These are phyloP conservation scores for Gopherus flavomarginatus DNA, from an alignment of 2,113 vertebrate species.

Conservation along the genomic window DNA sequence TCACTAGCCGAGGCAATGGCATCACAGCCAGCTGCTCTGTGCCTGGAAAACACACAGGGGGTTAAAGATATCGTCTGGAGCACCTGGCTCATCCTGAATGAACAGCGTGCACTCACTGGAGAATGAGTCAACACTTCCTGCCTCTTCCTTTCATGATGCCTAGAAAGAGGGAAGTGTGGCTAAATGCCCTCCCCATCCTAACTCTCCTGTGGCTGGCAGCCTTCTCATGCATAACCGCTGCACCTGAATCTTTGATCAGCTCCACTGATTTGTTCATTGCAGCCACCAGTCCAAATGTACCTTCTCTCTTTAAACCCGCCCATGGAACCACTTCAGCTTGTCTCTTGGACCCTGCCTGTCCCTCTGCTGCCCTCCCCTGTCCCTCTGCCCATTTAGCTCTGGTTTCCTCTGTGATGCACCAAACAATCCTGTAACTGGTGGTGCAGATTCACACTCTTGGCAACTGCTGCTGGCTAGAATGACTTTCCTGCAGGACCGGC, in stretches of 20 bases:
- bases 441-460: background rate
- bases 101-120: background rate
- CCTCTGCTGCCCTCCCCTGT: background rate
- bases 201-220: background rate
- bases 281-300: background rate
- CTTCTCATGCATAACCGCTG: background rate
- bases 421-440: background rate
- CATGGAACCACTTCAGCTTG: background rate
- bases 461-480: background rate
- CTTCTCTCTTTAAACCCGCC: background rate
- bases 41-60: conserved; percentile 29
- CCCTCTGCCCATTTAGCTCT: background rate
- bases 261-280: background rate
- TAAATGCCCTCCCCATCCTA: fast-evolving
- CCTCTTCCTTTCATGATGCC: too few species aligned
- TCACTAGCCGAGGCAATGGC: conserved; percentile 81
- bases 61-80: background rate
- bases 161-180: background rate
- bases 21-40: conserved; percentile 76
- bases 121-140: too few species aligned
- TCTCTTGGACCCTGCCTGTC: background rate
- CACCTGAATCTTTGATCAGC: background rate
- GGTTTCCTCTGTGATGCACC: background rate
- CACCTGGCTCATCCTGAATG: background rate
- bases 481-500: background rate